These are phyloP conservation scores for Catocala fraxini DNA, from an alignment of 2,888 invertebrate genomes.

Conservation along the genomic window DNA sequence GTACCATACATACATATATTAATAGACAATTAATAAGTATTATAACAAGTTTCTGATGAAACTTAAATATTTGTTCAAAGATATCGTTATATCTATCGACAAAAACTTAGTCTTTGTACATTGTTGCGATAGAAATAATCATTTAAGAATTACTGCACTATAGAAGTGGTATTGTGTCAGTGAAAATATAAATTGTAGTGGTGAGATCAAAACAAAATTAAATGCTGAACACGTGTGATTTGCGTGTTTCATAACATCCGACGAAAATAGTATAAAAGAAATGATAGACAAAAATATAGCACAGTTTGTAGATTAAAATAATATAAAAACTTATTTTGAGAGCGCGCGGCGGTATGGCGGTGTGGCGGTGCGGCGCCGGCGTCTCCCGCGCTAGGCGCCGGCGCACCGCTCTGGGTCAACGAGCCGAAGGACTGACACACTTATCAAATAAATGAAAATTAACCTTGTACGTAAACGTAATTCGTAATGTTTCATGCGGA, in stretches of 20 bases:
- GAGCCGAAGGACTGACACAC: constrained; percentile 43
- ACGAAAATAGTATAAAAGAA: constrained; percentile 62
- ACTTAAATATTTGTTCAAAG: too few relatives aligned
- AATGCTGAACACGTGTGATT: constrained; percentile 7
- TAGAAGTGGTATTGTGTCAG: too few relatives aligned
- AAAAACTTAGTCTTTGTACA: too few relatives aligned
- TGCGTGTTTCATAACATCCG: constrained; percentile 41
- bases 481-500: constrained; percentile 50
- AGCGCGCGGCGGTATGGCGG: constrained; percentile 40
- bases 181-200: too few relatives aligned
- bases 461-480: constrained; percentile 56
- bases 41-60: too few relatives aligned
- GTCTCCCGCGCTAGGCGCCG: constrained; percentile 22
- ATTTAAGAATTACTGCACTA: too few relatives aligned
- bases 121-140: too few relatives aligned
- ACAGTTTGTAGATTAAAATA: constrained; percentile 78
- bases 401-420: constrained; percentile 11
- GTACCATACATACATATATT: too few relatives aligned
- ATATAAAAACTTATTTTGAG: constrained; percentile 71
- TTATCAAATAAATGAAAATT: constrained; percentile 49
- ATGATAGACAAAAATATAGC: constrained; percentile 70
- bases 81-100: too few relatives aligned
- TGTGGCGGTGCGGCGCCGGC: constrained; percentile 43
- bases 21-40: too few relatives aligned
- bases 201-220: not conserved